These are phyloP conservation scores for Ceratitis capitata DNA, from an alignment of 1,140 invertebrate species.

Conservation along the genomic window DNA sequence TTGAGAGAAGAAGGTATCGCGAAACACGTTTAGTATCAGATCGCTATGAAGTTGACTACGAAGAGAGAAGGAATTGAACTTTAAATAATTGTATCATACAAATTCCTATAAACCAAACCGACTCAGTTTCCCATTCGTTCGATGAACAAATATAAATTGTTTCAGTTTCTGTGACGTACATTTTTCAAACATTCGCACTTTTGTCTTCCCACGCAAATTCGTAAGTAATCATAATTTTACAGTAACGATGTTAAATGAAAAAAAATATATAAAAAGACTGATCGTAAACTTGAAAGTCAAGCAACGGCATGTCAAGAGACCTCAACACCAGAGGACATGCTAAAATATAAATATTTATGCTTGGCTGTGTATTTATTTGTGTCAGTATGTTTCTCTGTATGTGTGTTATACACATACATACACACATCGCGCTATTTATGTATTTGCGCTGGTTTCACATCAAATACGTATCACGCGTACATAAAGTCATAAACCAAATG, in stretches of 20 bases:
- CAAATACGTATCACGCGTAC: conserved; percentile 2
- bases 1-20: too few species aligned
- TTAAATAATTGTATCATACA: too few species aligned
- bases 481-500: conserved; percentile 19
- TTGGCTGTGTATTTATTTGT: neutral
- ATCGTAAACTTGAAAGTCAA: neutral
- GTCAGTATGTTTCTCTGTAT: neutral
- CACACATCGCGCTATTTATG: neutral
- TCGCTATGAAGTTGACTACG: too few species aligned
- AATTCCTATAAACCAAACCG: neutral
- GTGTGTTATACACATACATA: neutral
- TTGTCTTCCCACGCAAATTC: too few species aligned
- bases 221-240: neutral
- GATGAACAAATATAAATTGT: neutral
- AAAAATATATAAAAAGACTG: neutral
- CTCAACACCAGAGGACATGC: neutral
- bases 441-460: neutral
- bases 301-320: too few species aligned
- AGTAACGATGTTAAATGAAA: neutral
- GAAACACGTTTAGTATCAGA: too few species aligned
- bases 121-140: too few species aligned
- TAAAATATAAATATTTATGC: too few species aligned
- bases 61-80: too few species aligned
- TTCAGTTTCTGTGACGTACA: too few species aligned
- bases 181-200: too few species aligned